phyloP scores from a whole-genome alignment of 1,140 invertebrate genomes.

The Dendroctonus ponderosae region DNA sequence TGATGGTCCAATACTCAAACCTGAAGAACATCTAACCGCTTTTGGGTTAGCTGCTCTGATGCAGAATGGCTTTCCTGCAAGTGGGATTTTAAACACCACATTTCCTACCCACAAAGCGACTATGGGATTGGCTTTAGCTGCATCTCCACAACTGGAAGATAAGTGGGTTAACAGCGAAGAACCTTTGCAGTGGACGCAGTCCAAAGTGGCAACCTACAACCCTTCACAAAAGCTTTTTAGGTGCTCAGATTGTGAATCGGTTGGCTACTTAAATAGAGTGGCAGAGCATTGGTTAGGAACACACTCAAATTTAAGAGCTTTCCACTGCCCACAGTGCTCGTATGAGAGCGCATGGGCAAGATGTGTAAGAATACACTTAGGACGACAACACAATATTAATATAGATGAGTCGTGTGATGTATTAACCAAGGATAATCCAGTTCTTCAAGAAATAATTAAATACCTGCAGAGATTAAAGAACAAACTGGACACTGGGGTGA shows the following conservation, averaged over 20 bases:
- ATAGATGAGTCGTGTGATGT: slow-evolving; percentile 60
- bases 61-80: slow-evolving; percentile 68
- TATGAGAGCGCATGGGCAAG: slow-evolving; percentile 74
- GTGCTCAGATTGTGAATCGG: slow-evolving; percentile 75
- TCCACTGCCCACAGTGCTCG: slow-evolving; percentile 70
- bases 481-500: slow-evolving; percentile 54
- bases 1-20: slow-evolving; percentile 57
- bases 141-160: slow-evolving; percentile 57
- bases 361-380: slow-evolving; percentile 71
- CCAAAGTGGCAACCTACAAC: slow-evolving; percentile 71
- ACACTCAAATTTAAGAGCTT: slow-evolving; percentile 72
- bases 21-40: slow-evolving; percentile 65
- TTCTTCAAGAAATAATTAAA: slow-evolving; percentile 70
- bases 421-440: slow-evolving; percentile 68
- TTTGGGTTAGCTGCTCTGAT: slow-evolving; percentile 69
- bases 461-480: slow-evolving; percentile 67
- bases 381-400: slow-evolving; percentile 64
- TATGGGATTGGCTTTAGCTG: slow-evolving; percentile 39
- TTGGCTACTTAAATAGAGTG: slow-evolving; percentile 72
- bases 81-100: slow-evolving; percentile 57
- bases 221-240: slow-evolving; percentile 70
- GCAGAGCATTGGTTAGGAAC: slow-evolving; percentile 83
- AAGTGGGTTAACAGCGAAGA: slow-evolving; percentile 69
- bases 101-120: slow-evolving; percentile 53
- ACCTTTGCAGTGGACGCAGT: slow-evolving; percentile 66